Percentiles rank a stretch among this genome's conserved stretches.
Conservation (phyloP, 2,797 vertebrate species). For the Phoxinus dragarum region DNA sequence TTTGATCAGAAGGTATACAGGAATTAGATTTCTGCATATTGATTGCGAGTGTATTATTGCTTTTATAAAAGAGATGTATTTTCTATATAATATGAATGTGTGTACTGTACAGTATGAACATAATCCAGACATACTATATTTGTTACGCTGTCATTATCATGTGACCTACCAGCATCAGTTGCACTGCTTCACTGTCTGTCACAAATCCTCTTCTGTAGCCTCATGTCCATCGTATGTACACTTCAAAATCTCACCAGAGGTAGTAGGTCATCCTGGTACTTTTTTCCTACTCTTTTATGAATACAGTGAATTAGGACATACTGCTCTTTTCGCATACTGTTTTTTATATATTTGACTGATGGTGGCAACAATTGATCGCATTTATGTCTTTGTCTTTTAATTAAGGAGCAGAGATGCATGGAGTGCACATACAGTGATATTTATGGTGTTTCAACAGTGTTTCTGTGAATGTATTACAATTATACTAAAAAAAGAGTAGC, state of each 20-base stretch:
- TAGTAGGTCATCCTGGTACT: neutral
- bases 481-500: neutral
- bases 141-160: neutral
- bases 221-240: neutral
- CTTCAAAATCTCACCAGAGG: no score
- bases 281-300: neutral
- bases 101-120: neutral
- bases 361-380: no score
- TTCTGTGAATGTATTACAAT: neutral
- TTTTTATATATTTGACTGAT: neutral
- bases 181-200: neutral
- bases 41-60: neutral
- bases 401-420: neutral
- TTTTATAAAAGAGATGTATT: neutral
- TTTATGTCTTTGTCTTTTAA: neutral
- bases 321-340: neutral
- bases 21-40: neutral
- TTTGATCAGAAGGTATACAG: conserved; percentile 14
- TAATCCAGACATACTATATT: neutral
- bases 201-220: neutral
- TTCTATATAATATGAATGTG: neutral
- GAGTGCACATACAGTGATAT: neutral
- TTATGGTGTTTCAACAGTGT: neutral
- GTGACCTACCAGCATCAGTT: neutral
- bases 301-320: neutral